A percentile compares a stretch with the other conserved stretches of the same genome.
phyloP scores from a whole-genome alignment of 2,888 invertebrate genomes.

The Cryptus armator region DNA sequence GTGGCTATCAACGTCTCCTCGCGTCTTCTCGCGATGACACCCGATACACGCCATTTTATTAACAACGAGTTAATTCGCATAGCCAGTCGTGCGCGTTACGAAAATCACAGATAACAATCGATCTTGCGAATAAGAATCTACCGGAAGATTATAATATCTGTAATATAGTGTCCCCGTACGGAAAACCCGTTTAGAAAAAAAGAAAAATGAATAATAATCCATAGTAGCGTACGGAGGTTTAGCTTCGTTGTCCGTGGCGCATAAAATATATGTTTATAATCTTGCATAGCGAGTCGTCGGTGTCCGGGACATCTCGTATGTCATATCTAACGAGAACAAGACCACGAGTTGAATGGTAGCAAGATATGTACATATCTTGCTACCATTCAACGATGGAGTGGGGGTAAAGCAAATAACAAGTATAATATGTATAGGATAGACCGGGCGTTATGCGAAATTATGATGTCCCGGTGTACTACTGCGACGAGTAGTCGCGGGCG shows the following conservation, averaged over 20 bases:
- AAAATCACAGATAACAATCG: constrained; percentile 23
- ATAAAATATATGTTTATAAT: constrained; percentile 48
- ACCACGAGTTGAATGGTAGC: constrained; percentile 23
- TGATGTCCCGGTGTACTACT: constrained; percentile 49
- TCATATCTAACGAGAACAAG: constrained; percentile 56
- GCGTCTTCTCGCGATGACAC: neutral
- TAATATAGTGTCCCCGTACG: neutral
- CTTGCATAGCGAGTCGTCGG: constrained; percentile 14
- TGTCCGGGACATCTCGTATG: constrained; percentile 41
- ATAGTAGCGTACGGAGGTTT: neutral
- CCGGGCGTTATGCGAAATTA: constrained; percentile 43
- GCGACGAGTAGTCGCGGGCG: constrained; percentile 17
- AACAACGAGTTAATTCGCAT: constrained; percentile 4
- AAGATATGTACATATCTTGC: constrained; percentile 15
- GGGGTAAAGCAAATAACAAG: constrained; percentile 14
- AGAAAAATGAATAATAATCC: neutral
- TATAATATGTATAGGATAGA: constrained; percentile 35
- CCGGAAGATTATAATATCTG: neutral
- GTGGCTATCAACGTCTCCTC: neutral
- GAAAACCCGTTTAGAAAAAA: neutral
- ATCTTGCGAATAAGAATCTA: neutral
- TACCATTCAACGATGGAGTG: neutral
- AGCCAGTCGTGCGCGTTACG: constrained; percentile 13
- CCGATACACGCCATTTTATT: constrained; percentile 8
- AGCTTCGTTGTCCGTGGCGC: neutral